These are phyloP conservation scores for Drosophila pseudotakahashii DNA, from an alignment of 2,888 invertebrate species.

Conservation along the genomic window DNA sequence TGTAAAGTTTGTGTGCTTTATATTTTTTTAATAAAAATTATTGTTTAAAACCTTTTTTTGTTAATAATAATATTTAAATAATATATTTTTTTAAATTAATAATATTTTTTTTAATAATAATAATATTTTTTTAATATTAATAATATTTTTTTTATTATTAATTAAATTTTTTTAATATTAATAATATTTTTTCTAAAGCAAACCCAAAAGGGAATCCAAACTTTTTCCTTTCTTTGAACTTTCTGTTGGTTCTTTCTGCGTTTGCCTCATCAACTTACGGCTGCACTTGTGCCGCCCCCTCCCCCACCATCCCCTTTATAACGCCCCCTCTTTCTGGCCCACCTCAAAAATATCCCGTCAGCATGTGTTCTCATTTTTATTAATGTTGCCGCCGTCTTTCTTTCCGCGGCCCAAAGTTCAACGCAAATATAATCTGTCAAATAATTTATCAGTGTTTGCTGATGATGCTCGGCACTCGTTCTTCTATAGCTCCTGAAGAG, in stretches of 20 bases:
- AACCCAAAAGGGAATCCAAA: slow-evolving; percentile 2
- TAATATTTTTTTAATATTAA: too few relatives aligned
- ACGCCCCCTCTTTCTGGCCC: neutral
- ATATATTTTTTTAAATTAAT: too few relatives aligned
- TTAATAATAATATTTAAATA: too few relatives aligned
- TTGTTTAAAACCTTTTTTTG: too few relatives aligned
- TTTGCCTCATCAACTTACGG: slow-evolving; percentile 9
- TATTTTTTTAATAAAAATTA: too few relatives aligned
- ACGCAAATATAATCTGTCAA: slow-evolving; percentile 79
- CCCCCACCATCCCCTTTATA: too few relatives aligned
- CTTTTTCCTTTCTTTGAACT: neutral
- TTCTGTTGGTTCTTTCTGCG: slow-evolving; percentile 8
- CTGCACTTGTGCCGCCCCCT: slow-evolving; percentile 9
- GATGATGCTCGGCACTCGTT: slow-evolving; percentile 46
- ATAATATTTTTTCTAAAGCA: too few relatives aligned
- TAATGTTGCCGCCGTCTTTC: slow-evolving; percentile 19
- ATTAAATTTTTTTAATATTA: too few relatives aligned
- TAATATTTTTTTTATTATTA: too few relatives aligned
- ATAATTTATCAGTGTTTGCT: slow-evolving; percentile 77
- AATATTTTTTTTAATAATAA: too few relatives aligned
- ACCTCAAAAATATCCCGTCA: slow-evolving; percentile 13
- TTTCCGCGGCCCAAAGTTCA: slow-evolving; percentile 65
- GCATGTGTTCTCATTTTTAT: slow-evolving; percentile 31
- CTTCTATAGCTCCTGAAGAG: slow-evolving; percentile 21
- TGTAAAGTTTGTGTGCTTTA: too few relatives aligned